Percentiles rank a stretch among this genome's conserved stretches.
Conservation (phyloP, 2,888 invertebrate genomes). For the Aspidapion aeneum region DNA sequence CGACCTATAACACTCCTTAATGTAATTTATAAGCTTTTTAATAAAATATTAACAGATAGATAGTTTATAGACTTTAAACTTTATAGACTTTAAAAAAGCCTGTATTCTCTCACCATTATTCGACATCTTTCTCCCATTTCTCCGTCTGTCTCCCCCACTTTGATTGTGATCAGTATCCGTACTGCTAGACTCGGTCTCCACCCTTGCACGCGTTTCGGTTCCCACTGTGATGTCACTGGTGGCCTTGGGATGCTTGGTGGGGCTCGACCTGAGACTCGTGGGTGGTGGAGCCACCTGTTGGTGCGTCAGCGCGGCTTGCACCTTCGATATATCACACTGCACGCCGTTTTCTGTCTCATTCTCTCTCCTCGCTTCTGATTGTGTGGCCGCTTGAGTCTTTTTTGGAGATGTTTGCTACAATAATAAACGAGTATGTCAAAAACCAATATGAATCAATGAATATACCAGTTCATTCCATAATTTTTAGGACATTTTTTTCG, state of each 20-base stretch:
- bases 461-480: too few relatives aligned
- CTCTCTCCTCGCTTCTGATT: conserved; percentile 15
- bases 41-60: too few relatives aligned
- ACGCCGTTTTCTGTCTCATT: conserved; percentile 19
- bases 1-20: too few relatives aligned
- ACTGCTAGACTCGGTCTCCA: conserved; percentile 34
- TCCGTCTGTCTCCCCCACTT: conserved; percentile 23
- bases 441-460: too few relatives aligned
- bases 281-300: neutral
- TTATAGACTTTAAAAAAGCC: too few relatives aligned
- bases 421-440: too few relatives aligned
- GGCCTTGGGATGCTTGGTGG: neutral
- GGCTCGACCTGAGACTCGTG: neutral
- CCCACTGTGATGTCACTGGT: conserved; percentile 26
- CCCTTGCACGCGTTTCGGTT: conserved; percentile 21
- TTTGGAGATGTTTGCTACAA: neutral
- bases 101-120: neutral
- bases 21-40: too few relatives aligned
- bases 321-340: conserved; percentile 18
- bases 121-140: conserved; percentile 20
- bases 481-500: neutral
- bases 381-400: conserved; percentile 15
- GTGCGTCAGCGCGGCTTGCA: too few relatives aligned
- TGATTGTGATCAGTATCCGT: conserved; percentile 33
- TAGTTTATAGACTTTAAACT: too few relatives aligned